Conservation (phyloP, 2,797 vertebrate genomes). For the Lacerta agilis region DNA sequence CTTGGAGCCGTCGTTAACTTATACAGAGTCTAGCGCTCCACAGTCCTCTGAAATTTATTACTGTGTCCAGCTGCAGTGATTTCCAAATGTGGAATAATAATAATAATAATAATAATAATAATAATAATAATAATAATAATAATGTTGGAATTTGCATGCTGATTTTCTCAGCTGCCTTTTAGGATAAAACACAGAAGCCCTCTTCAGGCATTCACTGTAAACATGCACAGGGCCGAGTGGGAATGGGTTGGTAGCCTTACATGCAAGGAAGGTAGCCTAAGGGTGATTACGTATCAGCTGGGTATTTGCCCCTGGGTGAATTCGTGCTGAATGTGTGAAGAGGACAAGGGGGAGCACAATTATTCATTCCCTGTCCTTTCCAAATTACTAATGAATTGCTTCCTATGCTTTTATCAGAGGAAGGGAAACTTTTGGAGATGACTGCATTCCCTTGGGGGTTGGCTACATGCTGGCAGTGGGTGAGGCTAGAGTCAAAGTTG, state of each 20-base stretch:
- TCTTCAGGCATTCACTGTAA: too few relatives aligned
- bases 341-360: not conserved
- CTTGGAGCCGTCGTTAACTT: not conserved
- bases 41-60: too few relatives aligned
- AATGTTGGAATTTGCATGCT: not conserved
- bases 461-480: too few relatives aligned
- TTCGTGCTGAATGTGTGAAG: too few relatives aligned
- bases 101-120: not conserved
- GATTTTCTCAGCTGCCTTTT: not conserved
- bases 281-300: too few relatives aligned
- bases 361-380: not conserved
- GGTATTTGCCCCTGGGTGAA: too few relatives aligned
- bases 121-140: not conserved
- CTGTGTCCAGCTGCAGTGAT: not conserved
- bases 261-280: too few relatives aligned
- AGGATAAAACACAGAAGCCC: not conserved
- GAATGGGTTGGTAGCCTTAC: too few relatives aligned
- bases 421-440: not conserved
- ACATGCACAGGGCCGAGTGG: too few relatives aligned
- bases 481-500: too few relatives aligned
- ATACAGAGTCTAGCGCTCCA: not conserved
- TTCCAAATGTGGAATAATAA: not conserved
- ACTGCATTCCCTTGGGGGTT: not conserved
- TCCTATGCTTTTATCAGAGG: not conserved
- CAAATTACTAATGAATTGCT: not conserved